phyloP scores from a whole-genome alignment of 2,888 invertebrate species.

The Orchesellides sinensis region DNA sequence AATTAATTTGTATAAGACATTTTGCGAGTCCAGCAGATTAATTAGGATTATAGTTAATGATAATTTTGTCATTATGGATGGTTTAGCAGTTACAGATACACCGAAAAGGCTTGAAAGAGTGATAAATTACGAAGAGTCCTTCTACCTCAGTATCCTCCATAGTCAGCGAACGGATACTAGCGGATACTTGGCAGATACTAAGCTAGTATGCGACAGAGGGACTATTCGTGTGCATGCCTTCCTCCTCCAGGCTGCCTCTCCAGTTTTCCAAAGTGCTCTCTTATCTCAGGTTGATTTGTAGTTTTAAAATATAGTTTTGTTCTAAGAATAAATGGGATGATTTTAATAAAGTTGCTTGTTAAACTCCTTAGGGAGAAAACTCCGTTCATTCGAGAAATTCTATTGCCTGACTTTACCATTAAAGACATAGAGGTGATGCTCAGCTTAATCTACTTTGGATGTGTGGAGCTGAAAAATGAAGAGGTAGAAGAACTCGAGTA shows the following conservation, averaged over 20 bases:
- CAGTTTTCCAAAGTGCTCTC: conserved; percentile 19
- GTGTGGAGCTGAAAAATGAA: background rate
- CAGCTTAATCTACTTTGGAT: conserved; percentile 35
- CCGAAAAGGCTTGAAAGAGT: no score
- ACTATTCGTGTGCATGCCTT: conserved; percentile 7
- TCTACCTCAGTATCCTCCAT: background rate
- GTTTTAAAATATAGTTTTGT: background rate
- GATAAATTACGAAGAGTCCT: no score
- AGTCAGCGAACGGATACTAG: conserved; percentile 17
- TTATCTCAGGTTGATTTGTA: conserved; percentile 44
- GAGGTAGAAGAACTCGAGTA: conserved; percentile 8
- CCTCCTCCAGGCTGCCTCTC: conserved; percentile 23
- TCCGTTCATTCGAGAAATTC: conserved; percentile 8
- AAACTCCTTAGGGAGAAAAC: conserved; percentile 29
- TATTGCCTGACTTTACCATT: conserved; percentile 35
- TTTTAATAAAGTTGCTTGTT: background rate
- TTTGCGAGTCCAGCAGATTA: no score
- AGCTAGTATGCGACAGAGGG: conserved; percentile 34
- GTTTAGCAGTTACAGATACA: no score
- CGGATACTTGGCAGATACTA: conserved; percentile 6
- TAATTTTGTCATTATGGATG: no score
- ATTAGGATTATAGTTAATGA: no score
- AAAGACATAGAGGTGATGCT: conserved; percentile 20
- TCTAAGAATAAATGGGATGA: background rate
- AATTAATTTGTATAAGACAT: no score